A percentile compares a stretch with the other conserved stretches of the same genome.
phyloP scores from a whole-genome alignment of 1,140 invertebrate genomes.

The Conopomorpha cramerella region DNA sequence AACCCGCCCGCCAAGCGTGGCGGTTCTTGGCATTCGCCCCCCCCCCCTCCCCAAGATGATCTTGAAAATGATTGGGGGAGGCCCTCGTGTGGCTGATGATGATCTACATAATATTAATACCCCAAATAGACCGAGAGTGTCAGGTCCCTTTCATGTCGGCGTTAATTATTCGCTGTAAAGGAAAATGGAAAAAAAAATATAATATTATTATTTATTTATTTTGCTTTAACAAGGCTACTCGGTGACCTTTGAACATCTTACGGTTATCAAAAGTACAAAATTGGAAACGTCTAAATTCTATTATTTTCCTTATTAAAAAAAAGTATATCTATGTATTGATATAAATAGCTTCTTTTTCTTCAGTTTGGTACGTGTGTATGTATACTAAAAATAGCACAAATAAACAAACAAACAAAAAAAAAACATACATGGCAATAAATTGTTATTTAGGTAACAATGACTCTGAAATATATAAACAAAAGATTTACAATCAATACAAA shows the following conservation, averaged over 20 bases:
- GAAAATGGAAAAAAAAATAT: constrained; percentile 5
- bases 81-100: no score
- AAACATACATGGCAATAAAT: constrained; percentile 15
- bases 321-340: constrained; percentile 10
- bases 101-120: no score
- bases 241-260: constrained; percentile 53
- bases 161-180: no score
- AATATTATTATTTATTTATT: constrained; percentile 37
- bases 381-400: background rate
- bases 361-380: background rate
- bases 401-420: background rate
- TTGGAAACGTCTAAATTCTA: constrained; percentile 46
- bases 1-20: no score
- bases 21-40: no score
- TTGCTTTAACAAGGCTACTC: constrained; percentile 55
- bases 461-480: constrained; percentile 9
- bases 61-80: no score
- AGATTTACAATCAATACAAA: no score
- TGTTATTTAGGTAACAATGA: constrained; percentile 25
- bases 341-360: no score
- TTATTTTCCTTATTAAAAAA: constrained; percentile 41
- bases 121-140: no score
- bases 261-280: constrained; percentile 56
- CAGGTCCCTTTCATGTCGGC: no score
- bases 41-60: no score